Evolutionary conservation across 1,140 invertebrate genomes (phyloP), one percentile per base, ranked within the genome.

Genomic region (Sarcophaga peregrina): DNA sequence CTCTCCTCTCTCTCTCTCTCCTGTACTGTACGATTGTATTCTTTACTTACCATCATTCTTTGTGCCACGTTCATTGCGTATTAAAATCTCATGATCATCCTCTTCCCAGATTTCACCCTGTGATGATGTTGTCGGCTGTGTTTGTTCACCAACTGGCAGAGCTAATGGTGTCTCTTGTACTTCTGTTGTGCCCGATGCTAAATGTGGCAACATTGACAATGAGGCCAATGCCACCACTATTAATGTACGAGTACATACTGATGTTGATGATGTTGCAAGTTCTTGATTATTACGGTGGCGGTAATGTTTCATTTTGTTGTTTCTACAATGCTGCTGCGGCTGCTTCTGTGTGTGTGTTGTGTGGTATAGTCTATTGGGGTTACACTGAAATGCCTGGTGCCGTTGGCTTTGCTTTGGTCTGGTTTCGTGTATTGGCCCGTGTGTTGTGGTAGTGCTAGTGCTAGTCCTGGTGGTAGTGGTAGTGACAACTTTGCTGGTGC

Each of bases 81-180:
- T 94, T 84, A 95, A 93, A 45, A 95, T 93, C 89, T 96, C 95
- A 87, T 94, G 94, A 86, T 95, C 94, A 84, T 93, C 92, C 85
- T 95, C 94, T 88, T 95, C 94, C 92, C 93, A 94, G 46, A 94
- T 92, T 86, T 94, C 93, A 9, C 89, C 89, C 75, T 87, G 88
- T 62, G 87, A 84, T 50, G 86, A 84, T 68, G 87, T 87, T 50
- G 89, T 90, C 74, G 89, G 88, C 84, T 87, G 86, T 74, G 89
- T 89, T 80, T 87, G 85, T 85, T 90, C 88, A 50, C 87, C 86
- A 54, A 90, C 85, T 20, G 89, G 89, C 73, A 90, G 83, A 45
- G 89, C 89, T 17, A 89, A 82, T 73, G 89, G 89, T 52, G 89
- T 88, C 82, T 90, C 89, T 72, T 89, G 86, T 10, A 85, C 87